phyloP scores from a whole-genome alignment of 2,888 invertebrate species.

The Anticlea derivata region DNA sequence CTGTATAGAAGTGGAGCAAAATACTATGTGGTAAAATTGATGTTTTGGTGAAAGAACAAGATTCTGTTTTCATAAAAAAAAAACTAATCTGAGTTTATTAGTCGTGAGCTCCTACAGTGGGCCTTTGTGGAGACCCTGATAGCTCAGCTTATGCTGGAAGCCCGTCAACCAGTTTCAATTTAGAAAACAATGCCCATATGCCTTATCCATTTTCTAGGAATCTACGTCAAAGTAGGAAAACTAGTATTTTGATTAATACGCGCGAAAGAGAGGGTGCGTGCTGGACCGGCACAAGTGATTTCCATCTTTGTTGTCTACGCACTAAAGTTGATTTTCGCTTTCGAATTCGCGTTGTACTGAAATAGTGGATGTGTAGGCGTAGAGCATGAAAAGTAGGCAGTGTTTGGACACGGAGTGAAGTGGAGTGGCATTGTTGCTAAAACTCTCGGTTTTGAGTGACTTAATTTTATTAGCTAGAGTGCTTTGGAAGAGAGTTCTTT shows the following conservation, averaged over 20 bases:
- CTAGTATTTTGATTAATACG: slow-evolving; percentile 83
- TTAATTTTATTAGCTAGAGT: slow-evolving; percentile 13
- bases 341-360: slow-evolving; percentile 63
- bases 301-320: slow-evolving; percentile 48
- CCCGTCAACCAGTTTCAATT: slow-evolving; percentile 77
- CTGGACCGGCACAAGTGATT: slow-evolving; percentile 39
- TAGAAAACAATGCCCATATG: slow-evolving; percentile 71
- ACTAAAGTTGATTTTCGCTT: slow-evolving; percentile 61
- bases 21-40: no score
- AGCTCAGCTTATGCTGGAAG: slow-evolving; percentile 58
- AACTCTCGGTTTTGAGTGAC: slow-evolving; percentile 37
- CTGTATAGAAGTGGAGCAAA: no score
- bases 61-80: no score
- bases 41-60: no score
- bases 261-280: slow-evolving; percentile 79
- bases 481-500: slow-evolving; percentile 1
- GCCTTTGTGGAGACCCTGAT: slow-evolving; percentile 33
- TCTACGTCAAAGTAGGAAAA: slow-evolving; percentile 81
- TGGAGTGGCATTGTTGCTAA: slow-evolving; percentile 69
- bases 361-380: slow-evolving; percentile 82
- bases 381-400: slow-evolving; percentile 82
- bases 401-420: slow-evolving; percentile 65
- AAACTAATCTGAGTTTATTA: no score
- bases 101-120: not conserved
- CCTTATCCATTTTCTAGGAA: slow-evolving; percentile 82